These are phyloP conservation scores for Entelurus aequoreus DNA, from an alignment of 2,113 vertebrate genomes.

Conservation along the genomic window DNA sequence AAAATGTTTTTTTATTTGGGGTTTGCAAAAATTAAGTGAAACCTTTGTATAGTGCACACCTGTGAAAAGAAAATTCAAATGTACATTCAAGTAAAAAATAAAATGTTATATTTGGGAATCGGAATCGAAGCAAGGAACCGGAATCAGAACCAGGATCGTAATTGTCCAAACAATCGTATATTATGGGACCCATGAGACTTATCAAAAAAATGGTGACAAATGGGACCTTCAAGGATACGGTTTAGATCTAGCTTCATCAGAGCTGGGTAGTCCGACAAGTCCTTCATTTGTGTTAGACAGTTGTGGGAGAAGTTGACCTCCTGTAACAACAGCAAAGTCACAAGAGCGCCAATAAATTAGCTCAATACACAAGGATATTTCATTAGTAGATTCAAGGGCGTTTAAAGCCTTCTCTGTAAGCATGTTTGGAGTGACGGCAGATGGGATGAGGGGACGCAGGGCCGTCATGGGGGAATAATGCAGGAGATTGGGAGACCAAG, in stretches of 20 bases:
- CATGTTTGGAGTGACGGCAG: conserved; percentile 57
- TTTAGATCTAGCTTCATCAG: conserved; percentile 81
- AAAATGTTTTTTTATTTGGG: too few relatives aligned
- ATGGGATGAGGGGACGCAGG: conserved; percentile 57
- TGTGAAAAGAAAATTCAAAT: too few relatives aligned
- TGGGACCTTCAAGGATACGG: conserved; percentile 80
- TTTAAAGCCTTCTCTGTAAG: conserved; percentile 44
- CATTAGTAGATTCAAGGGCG: conserved; percentile 45
- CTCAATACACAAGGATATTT: conserved; percentile 23
- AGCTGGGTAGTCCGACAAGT: conserved; percentile 74
- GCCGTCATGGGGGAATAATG: conserved; percentile 51
- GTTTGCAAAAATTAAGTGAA: too few relatives aligned
- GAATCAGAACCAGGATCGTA: too few relatives aligned
- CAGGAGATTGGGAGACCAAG: conserved; percentile 34
- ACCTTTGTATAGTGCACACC: too few relatives aligned
- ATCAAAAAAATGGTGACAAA: neutral
- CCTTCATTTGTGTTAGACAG: conserved; percentile 78
- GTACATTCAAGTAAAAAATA: too few relatives aligned
- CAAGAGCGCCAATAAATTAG: neutral
- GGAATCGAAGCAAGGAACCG: too few relatives aligned
- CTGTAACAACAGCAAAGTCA: conserved; percentile 59
- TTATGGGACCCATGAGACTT: too few relatives aligned
- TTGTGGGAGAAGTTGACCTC: conserved; percentile 87
- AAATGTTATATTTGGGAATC: too few relatives aligned
- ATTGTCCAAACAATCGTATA: too few relatives aligned